Evolutionary conservation across 2,797 vertebrate genomes (phyloP).

Genomic region (Notamacropus eugenii): DNA sequence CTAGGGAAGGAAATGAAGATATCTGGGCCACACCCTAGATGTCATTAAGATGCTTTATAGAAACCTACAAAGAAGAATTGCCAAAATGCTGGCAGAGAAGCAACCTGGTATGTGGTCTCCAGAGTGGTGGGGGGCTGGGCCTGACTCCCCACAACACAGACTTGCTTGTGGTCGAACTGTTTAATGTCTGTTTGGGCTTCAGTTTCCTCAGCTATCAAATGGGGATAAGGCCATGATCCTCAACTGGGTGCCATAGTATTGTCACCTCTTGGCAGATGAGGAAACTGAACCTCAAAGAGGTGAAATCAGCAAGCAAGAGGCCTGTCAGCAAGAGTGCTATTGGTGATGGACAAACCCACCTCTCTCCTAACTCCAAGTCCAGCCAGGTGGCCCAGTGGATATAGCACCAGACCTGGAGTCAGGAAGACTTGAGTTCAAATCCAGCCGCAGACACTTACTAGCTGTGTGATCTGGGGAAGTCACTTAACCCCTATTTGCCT

Average conservation of each 20-base stretch:
- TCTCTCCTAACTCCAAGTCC: background rate
- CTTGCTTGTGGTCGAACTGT: background rate
- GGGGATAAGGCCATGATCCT: background rate
- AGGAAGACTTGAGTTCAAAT: slow-evolving; percentile 2
- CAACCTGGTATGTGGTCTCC: background rate
- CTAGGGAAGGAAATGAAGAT: background rate
- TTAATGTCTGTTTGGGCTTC: background rate
- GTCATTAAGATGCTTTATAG: rapidly evolving
- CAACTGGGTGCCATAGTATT: background rate
- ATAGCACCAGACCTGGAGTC: background rate
- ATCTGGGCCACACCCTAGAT: rapidly evolving
- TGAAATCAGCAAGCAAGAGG: background rate
- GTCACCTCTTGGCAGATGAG: background rate
- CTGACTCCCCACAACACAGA: background rate
- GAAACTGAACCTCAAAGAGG: background rate
- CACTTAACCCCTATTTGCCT: background rate
- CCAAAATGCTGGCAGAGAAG: background rate
- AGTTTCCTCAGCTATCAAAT: background rate
- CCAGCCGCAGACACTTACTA: slow-evolving; percentile 15
- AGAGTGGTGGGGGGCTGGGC: background rate
- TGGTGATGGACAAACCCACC: background rate
- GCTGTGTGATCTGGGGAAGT: background rate
- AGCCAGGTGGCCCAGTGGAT: background rate
- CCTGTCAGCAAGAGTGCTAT: background rate
- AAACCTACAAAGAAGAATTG: background rate